Conservation (phyloP, 2,797 vertebrate species). For the Sarcophilus harrisii region DNA sequence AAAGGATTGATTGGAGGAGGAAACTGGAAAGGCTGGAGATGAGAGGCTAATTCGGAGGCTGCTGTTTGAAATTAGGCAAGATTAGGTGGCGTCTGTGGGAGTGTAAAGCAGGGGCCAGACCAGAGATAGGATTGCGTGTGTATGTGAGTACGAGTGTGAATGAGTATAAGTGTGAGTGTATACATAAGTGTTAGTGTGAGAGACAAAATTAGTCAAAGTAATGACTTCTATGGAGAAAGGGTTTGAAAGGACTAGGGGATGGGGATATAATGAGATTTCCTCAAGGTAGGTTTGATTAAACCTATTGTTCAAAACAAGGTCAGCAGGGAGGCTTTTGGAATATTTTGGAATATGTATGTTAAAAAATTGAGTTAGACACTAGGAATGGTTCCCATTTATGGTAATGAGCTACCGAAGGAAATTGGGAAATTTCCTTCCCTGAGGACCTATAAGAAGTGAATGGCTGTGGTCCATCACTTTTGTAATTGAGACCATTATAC, state of each 20-base stretch:
- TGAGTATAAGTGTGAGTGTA: too few relatives aligned
- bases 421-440: conserved; percentile 11
- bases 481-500: not conserved
- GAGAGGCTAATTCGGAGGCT: not conserved
- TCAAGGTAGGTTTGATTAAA: too few relatives aligned
- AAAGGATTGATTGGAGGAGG: not conserved
- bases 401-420: not conserved
- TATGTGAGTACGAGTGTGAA: too few relatives aligned
- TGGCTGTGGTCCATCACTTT: conserved; percentile 11
- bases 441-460: conserved; percentile 23
- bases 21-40: not conserved
- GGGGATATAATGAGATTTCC: not conserved
- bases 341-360: not conserved
- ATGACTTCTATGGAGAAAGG: not conserved
- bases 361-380: not conserved
- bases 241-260: not conserved
- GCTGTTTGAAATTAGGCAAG: not conserved
- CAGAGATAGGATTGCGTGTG: not conserved
- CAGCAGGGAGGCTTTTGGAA: not conserved
- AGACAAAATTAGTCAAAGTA: not conserved
- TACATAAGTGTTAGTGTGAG: too few relatives aligned
- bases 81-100: not conserved
- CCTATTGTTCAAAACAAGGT: conserved; percentile 18
- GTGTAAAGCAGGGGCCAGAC: not conserved
- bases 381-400: conserved; percentile 27